Conservation (phyloP, 2,888 invertebrate genomes). For the Dermolepida albohirtum region DNA sequence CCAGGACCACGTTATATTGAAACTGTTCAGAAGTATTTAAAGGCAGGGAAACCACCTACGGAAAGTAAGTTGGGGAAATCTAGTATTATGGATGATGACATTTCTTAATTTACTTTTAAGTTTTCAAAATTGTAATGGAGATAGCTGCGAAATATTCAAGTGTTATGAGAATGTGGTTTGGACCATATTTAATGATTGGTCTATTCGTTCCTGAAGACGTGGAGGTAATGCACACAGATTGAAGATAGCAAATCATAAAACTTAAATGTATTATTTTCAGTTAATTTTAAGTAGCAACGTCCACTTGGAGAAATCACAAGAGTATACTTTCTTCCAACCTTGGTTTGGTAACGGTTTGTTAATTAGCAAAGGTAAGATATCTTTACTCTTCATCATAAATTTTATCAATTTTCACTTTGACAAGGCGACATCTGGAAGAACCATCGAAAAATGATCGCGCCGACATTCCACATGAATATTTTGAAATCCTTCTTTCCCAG, state of each 20-base stretch:
- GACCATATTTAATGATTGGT: conserved; percentile 47
- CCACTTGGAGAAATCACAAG: conserved; percentile 49
- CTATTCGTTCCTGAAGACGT: conserved; percentile 50
- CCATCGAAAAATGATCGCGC: conserved; percentile 68
- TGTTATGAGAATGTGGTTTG: conserved; percentile 47
- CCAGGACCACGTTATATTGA: conserved; percentile 37
- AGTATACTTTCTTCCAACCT: conserved; percentile 50
- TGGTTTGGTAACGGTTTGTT: conserved; percentile 52
- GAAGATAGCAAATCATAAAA: neutral
- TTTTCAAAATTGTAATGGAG: conserved; percentile 40
- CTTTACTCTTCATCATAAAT: neutral
- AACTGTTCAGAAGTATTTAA: conserved; percentile 35
- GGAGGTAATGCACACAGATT: conserved; percentile 42
- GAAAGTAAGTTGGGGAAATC: conserved; percentile 38
- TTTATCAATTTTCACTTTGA: conserved; percentile 22
- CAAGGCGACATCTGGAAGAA: conserved; percentile 67
- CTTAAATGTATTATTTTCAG: conserved; percentile 40
- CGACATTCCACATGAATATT: conserved; percentile 67
- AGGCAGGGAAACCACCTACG: conserved; percentile 33
- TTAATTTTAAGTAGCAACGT: conserved; percentile 49
- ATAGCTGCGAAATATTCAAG: conserved; percentile 43
- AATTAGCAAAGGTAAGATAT: conserved; percentile 47
- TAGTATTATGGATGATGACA: neutral
- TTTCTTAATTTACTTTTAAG: conserved; percentile 7
- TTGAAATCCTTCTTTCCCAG: conserved; percentile 68